Evolutionary conservation across 1,140 invertebrate species (phyloP), one percentile per base, ranked within the genome.

Genomic region (Sycophila sp.): DNA sequence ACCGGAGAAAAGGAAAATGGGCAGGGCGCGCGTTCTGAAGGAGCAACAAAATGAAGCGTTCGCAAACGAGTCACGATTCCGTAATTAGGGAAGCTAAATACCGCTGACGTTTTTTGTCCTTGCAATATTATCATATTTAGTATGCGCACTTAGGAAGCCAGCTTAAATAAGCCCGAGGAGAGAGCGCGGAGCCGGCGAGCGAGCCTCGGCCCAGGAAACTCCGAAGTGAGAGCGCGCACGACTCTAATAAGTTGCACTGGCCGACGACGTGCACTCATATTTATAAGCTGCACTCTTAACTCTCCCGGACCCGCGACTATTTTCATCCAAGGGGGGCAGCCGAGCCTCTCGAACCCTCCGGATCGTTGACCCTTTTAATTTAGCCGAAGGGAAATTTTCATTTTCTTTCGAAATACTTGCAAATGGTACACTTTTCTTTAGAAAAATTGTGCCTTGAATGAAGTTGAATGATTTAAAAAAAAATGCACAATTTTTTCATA

Each of bases 81-180:
- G 81, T 85, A 85, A 86, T 85, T 86, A 85, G 83, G 78, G 76
- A 24, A 78, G 82, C 85, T 85, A 85, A 86, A 86, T 85, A 85
- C 85, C 81, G 76, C 80, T 82, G 81, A 82, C 82, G 79, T 83
- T 85, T 85, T 86, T 84, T 84, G 77, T 79, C 82, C 77, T 84
- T 84, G 82, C 84, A 85, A 85, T 85, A 86, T 85, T 85, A 85
- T 85, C 83, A 84, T 85, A 85, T 86, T 86, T 85, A 86, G 84
- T 86, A 85, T 86, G 83, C 85, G 78, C 78, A 84, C 84, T 85
- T 85, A 85, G 81, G 77, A 82, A 83, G 82, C 77, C 78, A 73
- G 80, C 84, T 86, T 85, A 86, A 85, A 85, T 86, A 85, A 85
- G 79, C 82, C 79, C 75, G 72, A 22, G 30, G n/a, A 24, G 22